Evolutionary conservation across 1,140 invertebrate genomes (phyloP), one percentile per base, ranked within the genome.

Genomic region (Teleopsis dalmanni): DNA sequence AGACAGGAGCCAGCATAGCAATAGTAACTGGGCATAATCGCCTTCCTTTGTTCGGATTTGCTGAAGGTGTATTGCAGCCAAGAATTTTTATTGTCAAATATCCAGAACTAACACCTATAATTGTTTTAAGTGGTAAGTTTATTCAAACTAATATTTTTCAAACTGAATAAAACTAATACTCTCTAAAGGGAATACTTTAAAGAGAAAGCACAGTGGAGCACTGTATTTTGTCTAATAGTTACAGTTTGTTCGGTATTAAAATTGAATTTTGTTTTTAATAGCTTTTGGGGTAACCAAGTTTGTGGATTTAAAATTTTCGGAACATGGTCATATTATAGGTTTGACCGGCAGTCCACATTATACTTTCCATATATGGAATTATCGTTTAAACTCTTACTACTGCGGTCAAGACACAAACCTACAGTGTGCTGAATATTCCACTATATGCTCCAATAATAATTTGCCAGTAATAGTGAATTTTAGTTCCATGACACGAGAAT

Each of bases 1-100:
- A 35, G 9, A 48, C 49, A 4, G 61, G 64, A 1, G 38, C 61
- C 1, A 40, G 52, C 14, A 61, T 67, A 9, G 35, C 40, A 10
- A 22, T 19, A 0, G 52, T 57, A 21, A 18, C 54, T 2, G 62
- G 64, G 7, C 65, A 68, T 44, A 59, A 56, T 47, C 60, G 58
- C 6, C 61, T 62, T 41, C 56, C 64, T 3, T 42, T 68, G 0
- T 67, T 67, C 16, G 65, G 58, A 5, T 61, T 65, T 22, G 48
- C 56, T 11, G 65, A 68, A 21, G 44, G 16, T 3, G 25, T 57
- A 0, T 27, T 65, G 1, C 41, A 44, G 2, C 58, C 60, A 8
- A 22, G 45, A 3, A 61, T 68, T 18, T 51, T 54, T 29, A 29
- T 68, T 1, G 60, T 58, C 8, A 56, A 59, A 27, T 68, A 67